A percentile compares a stretch with the other conserved stretches of the same genome.
Conservation (phyloP, 2,888 invertebrate species). For the Tuta absoluta region DNA sequence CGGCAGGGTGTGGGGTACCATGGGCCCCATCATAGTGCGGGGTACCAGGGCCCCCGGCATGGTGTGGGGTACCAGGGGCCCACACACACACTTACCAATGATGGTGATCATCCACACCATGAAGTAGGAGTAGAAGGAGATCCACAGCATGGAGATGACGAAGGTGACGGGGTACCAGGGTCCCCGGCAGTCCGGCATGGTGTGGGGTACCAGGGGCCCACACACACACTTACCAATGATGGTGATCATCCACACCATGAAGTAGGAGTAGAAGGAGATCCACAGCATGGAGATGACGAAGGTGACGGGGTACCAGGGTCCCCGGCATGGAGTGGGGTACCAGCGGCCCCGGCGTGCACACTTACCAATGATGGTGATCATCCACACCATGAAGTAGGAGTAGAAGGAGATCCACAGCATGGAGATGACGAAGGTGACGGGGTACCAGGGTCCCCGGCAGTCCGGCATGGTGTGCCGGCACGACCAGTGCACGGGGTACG, state of each 20-base stretch:
- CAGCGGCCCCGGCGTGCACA: conserved; percentile 89
- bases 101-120: conserved; percentile 99
- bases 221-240: conserved; percentile 87
- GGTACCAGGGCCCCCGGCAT: no score
- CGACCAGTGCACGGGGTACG: conserved; percentile 91
- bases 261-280: no score
- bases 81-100: conserved; percentile 89
- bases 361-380: conserved; percentile 88
- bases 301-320: no score
- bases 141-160: no score
- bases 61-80: no score
- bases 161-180: no score
- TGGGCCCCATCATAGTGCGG: no score
- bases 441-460: conserved; percentile 94
- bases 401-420: conserved; percentile 98
- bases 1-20: no score
- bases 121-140: no score
- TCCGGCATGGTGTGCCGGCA: conserved; percentile 95
- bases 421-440: conserved; percentile 94
- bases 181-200: no score
- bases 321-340: conserved; percentile 96
- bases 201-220: conserved; percentile 92
- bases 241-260: conserved; percentile 99
- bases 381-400: conserved; percentile 99
- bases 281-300: no score